phyloP scores from a whole-genome alignment of 2,797 vertebrate genomes.

The Bryconaethiops microstoma region DNA sequence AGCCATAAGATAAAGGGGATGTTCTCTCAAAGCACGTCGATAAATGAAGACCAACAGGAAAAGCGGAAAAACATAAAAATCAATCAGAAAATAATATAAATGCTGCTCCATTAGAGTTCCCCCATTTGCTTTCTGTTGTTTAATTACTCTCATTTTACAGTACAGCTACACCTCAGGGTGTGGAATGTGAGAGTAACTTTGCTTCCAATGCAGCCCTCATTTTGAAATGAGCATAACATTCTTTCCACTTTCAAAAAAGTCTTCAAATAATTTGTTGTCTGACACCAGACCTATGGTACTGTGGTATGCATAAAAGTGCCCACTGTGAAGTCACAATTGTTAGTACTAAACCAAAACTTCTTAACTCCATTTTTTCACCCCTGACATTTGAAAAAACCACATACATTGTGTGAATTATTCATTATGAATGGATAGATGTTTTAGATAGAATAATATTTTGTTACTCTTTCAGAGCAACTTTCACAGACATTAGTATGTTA shows the following conservation, averaged over 20 bases:
- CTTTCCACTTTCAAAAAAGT: background rate
- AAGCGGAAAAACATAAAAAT: background rate
- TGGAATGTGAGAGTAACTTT: conserved; percentile 22
- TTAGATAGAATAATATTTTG: background rate
- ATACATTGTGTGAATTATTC: background rate
- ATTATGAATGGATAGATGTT: background rate
- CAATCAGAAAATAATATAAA: conserved; percentile 4
- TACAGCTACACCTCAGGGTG: background rate
- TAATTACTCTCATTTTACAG: conserved; percentile 6
- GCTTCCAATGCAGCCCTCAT: background rate
- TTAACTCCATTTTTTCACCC: background rate
- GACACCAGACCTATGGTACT: background rate
- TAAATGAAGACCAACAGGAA: background rate
- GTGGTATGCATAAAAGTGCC: background rate
- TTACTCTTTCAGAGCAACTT: background rate
- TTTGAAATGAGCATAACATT: background rate
- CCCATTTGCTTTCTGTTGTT: background rate
- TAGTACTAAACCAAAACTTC: background rate
- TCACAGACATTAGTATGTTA: background rate
- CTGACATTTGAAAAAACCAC: background rate
- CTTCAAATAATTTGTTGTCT: background rate
- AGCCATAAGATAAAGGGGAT: background rate
- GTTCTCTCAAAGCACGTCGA: background rate
- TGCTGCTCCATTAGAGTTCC: background rate
- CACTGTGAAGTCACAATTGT: background rate